Evolutionary conservation across 2,113 vertebrate genomes (phyloP).

Genomic region (Gallinago jamesoni): DNA sequence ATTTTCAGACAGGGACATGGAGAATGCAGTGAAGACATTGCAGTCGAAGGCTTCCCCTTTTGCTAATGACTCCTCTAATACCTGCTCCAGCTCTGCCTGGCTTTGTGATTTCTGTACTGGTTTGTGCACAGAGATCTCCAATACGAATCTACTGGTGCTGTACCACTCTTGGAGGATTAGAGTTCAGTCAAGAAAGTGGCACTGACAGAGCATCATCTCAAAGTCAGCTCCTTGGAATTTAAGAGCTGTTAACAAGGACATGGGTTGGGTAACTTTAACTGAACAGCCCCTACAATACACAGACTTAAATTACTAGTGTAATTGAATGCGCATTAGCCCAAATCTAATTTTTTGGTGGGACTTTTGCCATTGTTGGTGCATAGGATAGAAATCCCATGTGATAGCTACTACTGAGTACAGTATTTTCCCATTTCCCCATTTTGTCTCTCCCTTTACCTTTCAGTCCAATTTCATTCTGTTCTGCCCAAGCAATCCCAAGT

Average conservation of each 20-base stretch:
- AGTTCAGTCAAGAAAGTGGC: background rate
- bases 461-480: background rate
- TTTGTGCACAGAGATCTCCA: background rate
- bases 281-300: background rate
- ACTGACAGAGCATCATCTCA: background rate
- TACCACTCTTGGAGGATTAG: background rate
- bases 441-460: background rate
- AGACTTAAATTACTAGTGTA: background rate
- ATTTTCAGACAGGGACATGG: fast-evolving
- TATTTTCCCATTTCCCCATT: background rate
- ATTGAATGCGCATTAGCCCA: background rate
- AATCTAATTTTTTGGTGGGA: background rate
- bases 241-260: background rate
- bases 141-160: fast-evolving
- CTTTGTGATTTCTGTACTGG: background rate
- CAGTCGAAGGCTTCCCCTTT: background rate
- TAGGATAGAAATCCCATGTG: background rate
- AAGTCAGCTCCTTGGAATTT: background rate
- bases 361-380: background rate
- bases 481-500: background rate
- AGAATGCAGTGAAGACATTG: background rate
- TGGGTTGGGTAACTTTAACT: background rate
- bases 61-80: background rate
- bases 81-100: background rate
- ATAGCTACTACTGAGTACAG: background rate